A percentile compares a stretch with the other conserved stretches of the same genome.
phyloP scores from a whole-genome alignment of 30 jellyfish, hydroid and myxozoan species.

The Hydra vulgaris region DNA sequence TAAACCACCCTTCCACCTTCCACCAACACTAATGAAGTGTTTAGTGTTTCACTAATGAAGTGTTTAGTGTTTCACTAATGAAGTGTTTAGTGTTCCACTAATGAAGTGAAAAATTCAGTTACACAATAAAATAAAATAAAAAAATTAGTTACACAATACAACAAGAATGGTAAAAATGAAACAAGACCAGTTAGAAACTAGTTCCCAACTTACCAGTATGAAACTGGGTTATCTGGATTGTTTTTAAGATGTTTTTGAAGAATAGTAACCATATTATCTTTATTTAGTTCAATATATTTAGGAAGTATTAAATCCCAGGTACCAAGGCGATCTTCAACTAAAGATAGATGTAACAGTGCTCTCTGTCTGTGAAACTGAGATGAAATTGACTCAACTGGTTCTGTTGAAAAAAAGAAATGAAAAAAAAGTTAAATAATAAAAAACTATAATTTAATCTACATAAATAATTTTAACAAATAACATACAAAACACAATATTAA shows the following conservation, averaged over 20 bases:
- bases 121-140: too few relatives aligned
- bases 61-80: too few relatives aligned
- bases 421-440: neutral
- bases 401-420: neutral
- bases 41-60: too few relatives aligned
- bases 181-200: neutral
- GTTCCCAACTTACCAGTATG: neutral
- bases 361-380: conserved; percentile 15
- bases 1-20: too few relatives aligned
- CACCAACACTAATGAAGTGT: too few relatives aligned
- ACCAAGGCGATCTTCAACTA: conserved; percentile 24
- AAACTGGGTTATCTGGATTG: conserved; percentile 6
- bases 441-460: too few relatives aligned
- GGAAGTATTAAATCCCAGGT: conserved; percentile 14
- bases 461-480: too few relatives aligned
- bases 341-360: conserved; percentile 18
- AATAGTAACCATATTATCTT: neutral
- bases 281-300: neutral
- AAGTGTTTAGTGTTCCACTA: too few relatives aligned
- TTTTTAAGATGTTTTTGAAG: conserved; percentile 5
- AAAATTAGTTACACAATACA: too few relatives aligned
- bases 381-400: neutral
- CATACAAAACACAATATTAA: too few relatives aligned
- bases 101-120: too few relatives aligned
- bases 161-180: neutral